Conservation (phyloP, 2,888 invertebrate genomes). For the Onthophagus sagittarius region DNA sequence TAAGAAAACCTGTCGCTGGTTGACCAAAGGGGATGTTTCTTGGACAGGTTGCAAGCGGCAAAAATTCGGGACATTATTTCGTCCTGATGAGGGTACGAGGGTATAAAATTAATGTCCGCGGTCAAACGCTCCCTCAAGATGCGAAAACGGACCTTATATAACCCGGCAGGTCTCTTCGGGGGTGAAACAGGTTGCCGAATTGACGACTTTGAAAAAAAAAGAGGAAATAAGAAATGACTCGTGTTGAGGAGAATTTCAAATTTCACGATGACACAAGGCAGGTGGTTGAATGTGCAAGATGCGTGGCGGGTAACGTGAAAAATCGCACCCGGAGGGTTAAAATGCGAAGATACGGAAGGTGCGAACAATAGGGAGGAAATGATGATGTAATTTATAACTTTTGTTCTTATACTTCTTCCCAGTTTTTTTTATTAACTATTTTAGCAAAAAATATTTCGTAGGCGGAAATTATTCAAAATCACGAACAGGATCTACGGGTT, state of each 20-base stretch:
- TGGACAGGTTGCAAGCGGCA: constrained; percentile 39
- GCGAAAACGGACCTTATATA: constrained; percentile 26
- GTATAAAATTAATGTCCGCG: constrained; percentile 46
- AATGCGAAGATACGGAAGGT: neutral
- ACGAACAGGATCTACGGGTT: constrained; percentile 18
- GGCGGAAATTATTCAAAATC: constrained; percentile 18
- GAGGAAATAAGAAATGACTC: neutral
- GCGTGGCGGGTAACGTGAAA: neutral
- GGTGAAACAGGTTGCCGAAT: constrained; percentile 24
- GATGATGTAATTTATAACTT: neutral
- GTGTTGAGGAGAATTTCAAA: constrained; percentile 4
- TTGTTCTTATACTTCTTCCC: neutral
- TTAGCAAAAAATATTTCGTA: neutral
- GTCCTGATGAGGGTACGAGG: constrained; percentile 49
- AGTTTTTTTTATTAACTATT: neutral
- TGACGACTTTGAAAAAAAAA: neutral
- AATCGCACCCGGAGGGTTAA: constrained; percentile 1
- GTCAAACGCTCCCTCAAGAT: constrained; percentile 29
- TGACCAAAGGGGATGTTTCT: constrained; percentile 29
- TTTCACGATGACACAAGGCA: constrained; percentile 3
- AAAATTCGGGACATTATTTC: constrained; percentile 41
- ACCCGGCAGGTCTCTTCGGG: constrained; percentile 24
- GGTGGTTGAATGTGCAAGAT: neutral
- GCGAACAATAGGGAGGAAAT: neutral
- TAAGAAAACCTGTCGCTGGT: constrained; percentile 28